Evolutionary conservation across 2,797 vertebrate genomes (phyloP), one percentile per base, ranked within the genome.

Genomic region (Rallus crepitans): DNA sequence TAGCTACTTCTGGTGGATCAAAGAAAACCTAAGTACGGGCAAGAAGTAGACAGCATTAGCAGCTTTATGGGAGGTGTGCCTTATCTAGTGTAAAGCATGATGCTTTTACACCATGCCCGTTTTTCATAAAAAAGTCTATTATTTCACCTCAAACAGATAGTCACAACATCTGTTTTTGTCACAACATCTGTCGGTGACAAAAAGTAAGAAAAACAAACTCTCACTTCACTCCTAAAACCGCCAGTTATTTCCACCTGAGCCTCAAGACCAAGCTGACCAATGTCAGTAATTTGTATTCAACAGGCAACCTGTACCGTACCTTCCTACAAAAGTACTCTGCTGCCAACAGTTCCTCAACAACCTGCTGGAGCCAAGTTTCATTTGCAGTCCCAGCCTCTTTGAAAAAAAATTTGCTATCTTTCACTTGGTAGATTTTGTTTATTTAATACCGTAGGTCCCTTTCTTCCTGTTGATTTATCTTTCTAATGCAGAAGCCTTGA

Each of bases 391-490:
- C 45, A 76, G 70, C 35, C 56, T 77, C 82, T 90, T 76, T 71
- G 75, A 91, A 93, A 87, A 47, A 47, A 50, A 85, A 95, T 33
- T 71, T 61, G 14, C 72, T 68, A 91, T 72, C 60, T 90, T 92
- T 48, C 84, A 69, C 65, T 92, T 73, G 71, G 42, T 47, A 55
- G 57, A 86, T 94, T 94, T 91, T 87, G 24, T 76, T 93, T 94
- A 84, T 97, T 96, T 96, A 91, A 96, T 82, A 94, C 82, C 94
- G 69, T 72, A 94, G 93, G 61, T 87, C 24, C n/a, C 91, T 94
- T 78, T 89, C 93, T 89, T 96, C 70, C 81, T 91, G 56, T 63
- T 94, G 83, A 97, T 96, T 92, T 96, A 93, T 95, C 93, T 95
- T 97, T 92, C 79, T 56, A 84, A 65, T 88, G 92, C 88, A 94